These are phyloP conservation scores for Xanthorhoe designata DNA, from an alignment of 2,888 invertebrate species.

Conservation along the genomic window DNA sequence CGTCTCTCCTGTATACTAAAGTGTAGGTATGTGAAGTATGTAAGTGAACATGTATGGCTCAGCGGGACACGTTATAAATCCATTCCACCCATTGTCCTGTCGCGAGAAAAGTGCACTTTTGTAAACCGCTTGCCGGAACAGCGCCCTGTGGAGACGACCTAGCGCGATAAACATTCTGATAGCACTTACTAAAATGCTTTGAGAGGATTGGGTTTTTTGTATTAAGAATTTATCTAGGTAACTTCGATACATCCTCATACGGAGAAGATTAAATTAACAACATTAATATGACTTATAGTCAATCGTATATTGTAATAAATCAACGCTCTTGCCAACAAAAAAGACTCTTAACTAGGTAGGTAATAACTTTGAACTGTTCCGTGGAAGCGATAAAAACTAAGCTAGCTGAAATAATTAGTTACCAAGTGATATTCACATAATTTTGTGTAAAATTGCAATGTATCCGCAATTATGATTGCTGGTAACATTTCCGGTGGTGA, in stretches of 20 bases:
- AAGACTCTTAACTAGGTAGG: conserved; percentile 9
- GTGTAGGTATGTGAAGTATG: conserved; percentile 31
- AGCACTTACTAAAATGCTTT: conserved; percentile 7
- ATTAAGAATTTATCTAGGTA: neutral
- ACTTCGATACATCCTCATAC: no score
- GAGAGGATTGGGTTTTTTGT: neutral
- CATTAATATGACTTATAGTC: conserved; percentile 16
- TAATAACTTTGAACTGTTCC: conserved; percentile 16
- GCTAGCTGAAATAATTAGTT: conserved; percentile 41
- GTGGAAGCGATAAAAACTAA: conserved; percentile 30
- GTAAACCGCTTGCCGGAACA: conserved; percentile 53
- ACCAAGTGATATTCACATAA: conserved; percentile 37
- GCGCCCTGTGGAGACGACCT: conserved; percentile 51
- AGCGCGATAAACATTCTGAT: conserved; percentile 38
- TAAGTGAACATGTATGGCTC: conserved; percentile 49
- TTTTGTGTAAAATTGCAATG: conserved; percentile 48
- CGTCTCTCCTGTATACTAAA: conserved; percentile 32
- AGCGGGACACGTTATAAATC: conserved; percentile 72
- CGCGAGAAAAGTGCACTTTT: conserved; percentile 65
- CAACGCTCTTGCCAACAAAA: conserved; percentile 12
- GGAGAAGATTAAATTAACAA: conserved; percentile 13
- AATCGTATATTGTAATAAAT: conserved; percentile 14
- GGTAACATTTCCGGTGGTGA: conserved; percentile 53
- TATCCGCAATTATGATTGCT: conserved; percentile 47
- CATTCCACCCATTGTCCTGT: conserved; percentile 73